phyloP scores from a whole-genome alignment of 2,113 vertebrate species.

The Coturnix japonica region DNA sequence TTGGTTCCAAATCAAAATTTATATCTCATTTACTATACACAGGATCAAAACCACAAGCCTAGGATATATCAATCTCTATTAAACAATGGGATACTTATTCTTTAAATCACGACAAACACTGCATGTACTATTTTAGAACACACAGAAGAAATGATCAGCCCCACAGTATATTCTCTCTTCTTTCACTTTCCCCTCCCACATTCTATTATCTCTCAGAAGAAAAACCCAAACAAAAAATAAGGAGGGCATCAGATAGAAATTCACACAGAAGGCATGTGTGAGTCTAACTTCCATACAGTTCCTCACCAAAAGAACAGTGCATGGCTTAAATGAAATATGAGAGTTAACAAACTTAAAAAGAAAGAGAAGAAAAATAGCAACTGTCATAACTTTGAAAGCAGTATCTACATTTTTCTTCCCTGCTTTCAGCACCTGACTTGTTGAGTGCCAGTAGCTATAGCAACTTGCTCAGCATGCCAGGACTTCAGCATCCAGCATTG shows the following conservation, averaged over 20 bases:
- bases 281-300: neutral
- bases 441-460: constrained; percentile 52
- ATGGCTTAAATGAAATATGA: constrained; percentile 7
- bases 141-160: neutral
- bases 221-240: neutral
- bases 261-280: neutral
- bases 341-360: constrained; percentile 34
- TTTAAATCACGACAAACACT: neutral
- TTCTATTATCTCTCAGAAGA: neutral
- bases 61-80: neutral
- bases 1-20: neutral
- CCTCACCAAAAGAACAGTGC: neutral
- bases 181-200: neutral
- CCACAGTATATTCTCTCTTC: neutral
- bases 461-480: neutral
- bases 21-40: neutral
- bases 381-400: constrained; percentile 38
- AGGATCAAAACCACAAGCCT: neutral
- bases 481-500: neutral
- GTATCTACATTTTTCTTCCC: neutral
- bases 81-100: neutral
- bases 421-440: neutral
- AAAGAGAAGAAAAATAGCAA: constrained; percentile 7
- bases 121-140: neutral
- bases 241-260: constrained; percentile 8